Evolutionary conservation across 2,888 invertebrate genomes (phyloP), one percentile per base, ranked within the genome.

Genomic region (Drosophila eohydei): DNA sequence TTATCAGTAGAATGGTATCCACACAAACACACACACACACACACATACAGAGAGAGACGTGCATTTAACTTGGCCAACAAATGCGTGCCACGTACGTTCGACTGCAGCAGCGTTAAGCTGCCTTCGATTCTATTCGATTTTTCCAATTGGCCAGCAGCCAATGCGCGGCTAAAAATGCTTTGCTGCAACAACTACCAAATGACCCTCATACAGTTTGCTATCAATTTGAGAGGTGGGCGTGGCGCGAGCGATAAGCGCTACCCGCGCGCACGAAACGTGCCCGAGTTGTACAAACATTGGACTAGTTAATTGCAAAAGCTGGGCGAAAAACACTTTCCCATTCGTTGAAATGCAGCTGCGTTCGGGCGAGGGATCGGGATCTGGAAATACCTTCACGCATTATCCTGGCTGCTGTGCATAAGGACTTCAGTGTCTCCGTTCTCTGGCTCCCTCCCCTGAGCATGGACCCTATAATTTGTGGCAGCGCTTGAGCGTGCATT

Each of bases 1-100:
- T 88, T 87, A 87, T 87, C 86, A 89, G 85, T 48, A 56, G 71
- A 83, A 74, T 89, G 83, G 79, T 71, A 74, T 74, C 64, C 62
- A 75, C 16, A 34, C 50, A 16, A 16, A 50, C 50, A 50, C 50
- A 16, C 30, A 16, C 30, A 32, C 32, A 16, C 32, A 16, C 16
- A 32, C 16, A 50, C 16, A 32, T 6, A 44, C 44, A 11, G 5
- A 3, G 16, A 71, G 30, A 65, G 64, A 59, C 51, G 58, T 40
- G 66, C 61, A 61, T 40, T 54, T 54, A 54, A 54, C 16, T 54
- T 56, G 43, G 43, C 41, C 32, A 56, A 43, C 32, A 56, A 81
- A 87, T 87, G 69, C 69, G 59, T 74, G 63, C 59, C 71, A 89
- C 75, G 71, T 66, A 21, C 50, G 14, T 8, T 30, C 43, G 59